Conservation (phyloP, 2,888 invertebrate genomes). For the Andrena camellia region DNA sequence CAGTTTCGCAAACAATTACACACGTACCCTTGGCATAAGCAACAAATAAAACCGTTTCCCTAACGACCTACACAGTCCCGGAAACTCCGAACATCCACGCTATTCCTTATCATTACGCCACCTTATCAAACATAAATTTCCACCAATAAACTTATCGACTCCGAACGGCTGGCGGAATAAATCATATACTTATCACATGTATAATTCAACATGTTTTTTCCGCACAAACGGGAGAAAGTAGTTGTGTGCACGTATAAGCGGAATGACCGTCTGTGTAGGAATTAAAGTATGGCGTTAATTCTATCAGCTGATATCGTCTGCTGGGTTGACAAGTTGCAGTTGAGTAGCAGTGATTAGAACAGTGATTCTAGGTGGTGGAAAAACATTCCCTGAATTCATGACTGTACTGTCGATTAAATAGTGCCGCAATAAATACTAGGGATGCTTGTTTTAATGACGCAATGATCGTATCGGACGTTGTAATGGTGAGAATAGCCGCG, state of each 20-base stretch:
- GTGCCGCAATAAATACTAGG: constrained; percentile 17
- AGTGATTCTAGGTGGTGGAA: constrained; percentile 10
- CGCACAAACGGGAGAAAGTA: neutral
- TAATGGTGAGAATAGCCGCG: constrained; percentile 58
- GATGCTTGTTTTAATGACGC: constrained; percentile 66
- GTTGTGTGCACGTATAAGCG: neutral
- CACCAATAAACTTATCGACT: neutral
- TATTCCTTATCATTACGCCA: neutral
- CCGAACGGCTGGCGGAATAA: neutral
- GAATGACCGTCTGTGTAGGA: constrained; percentile 20
- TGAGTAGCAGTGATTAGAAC: constrained; percentile 66
- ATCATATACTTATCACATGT: neutral
- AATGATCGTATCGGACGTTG: constrained; percentile 56
- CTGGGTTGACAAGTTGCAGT: constrained; percentile 76
- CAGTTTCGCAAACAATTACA: neutral
- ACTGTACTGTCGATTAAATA: constrained; percentile 27
- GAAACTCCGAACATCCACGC: neutral
- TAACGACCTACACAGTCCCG: neutral
- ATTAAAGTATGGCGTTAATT: constrained; percentile 73
- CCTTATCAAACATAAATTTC: neutral
- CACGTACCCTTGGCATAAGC: neutral
- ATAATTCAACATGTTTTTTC: neutral
- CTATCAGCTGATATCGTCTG: constrained; percentile 79
- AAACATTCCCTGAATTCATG: constrained; percentile 18
- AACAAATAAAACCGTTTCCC: neutral